Evolutionary conservation across 2,113 vertebrate genomes (phyloP).

Genomic region (Lathamus discolor): DNA sequence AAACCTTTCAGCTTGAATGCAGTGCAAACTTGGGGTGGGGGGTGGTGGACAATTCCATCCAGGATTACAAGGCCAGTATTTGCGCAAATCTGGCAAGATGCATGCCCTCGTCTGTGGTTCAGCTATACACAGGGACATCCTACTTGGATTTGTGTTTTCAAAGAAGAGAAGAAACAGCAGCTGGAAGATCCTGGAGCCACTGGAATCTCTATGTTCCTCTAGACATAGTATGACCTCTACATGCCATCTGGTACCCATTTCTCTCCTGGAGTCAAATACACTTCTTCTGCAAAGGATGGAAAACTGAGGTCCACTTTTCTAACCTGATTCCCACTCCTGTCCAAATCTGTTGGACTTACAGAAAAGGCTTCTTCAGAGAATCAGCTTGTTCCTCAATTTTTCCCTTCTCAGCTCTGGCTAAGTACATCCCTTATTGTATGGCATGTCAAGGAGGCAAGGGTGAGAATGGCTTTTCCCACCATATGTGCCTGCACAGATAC

Average conservation of each 20-base stretch:
- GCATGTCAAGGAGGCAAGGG: not conserved
- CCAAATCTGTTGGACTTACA: not conserved
- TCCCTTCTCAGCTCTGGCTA: not conserved
- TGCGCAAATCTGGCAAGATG: not conserved
- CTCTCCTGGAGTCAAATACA: not conserved
- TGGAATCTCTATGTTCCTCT: not conserved
- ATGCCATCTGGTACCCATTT: not conserved
- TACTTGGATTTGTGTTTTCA: not conserved
- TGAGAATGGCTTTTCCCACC: not conserved
- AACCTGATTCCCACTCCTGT: not conserved
- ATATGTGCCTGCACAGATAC: not conserved
- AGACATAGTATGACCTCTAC: fast-evolving
- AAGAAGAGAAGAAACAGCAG: not conserved
- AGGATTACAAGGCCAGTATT: not conserved
- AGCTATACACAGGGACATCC: not conserved
- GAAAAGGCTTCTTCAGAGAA: not conserved
- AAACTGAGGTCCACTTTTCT: not conserved
- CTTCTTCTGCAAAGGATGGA: not conserved
- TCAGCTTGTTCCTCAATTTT: not conserved
- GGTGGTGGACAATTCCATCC: fast-evolving
- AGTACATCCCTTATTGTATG: not conserved
- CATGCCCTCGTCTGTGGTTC: not conserved
- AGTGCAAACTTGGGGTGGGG: not conserved
- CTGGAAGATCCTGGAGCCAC: not conserved
- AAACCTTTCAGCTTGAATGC: not conserved